Percentiles rank a stretch among this genome's conserved stretches.
Conservation (phyloP, 2,113 vertebrate genomes). For the Melanerpes formicivorus region DNA sequence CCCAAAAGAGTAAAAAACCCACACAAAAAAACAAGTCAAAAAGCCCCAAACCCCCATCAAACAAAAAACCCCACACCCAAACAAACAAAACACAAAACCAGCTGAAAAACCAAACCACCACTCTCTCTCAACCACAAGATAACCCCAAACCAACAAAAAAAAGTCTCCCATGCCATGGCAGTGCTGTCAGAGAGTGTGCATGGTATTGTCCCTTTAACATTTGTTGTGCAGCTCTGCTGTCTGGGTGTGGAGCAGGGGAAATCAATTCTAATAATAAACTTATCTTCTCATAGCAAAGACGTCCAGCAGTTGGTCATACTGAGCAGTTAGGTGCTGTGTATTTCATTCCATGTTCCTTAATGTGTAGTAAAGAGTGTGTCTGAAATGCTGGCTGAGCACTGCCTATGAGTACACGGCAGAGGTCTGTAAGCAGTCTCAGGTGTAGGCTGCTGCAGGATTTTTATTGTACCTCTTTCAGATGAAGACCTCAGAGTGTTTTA, state of each 20-base stretch:
- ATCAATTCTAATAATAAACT: neutral
- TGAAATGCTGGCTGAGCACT: neutral
- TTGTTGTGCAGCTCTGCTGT: neutral
- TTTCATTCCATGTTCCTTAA: fast-evolving
- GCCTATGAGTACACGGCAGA: fast-evolving
- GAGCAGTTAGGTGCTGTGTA: neutral
- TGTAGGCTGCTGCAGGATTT: neutral
- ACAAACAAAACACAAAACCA: neutral
- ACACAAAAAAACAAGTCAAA: neutral
- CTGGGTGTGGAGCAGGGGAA: neutral
- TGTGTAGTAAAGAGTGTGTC: neutral
- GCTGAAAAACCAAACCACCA: neutral
- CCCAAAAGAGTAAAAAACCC: neutral
- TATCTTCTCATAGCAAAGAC: neutral
- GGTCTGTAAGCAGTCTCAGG: neutral
- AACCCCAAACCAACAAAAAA: neutral
- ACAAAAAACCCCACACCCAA: neutral
- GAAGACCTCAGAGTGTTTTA: neutral
- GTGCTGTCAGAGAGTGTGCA: neutral
- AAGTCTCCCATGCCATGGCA: fast-evolving
- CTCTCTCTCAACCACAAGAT: neutral
- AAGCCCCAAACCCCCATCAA: no score
- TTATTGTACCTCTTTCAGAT: neutral
- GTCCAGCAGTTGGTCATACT: neutral
- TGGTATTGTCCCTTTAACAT: neutral